Percentiles rank a stretch among this genome's conserved stretches.
Evolutionary conservation across 2,113 vertebrate genomes (phyloP).

Genomic region (Saccopteryx leptura): DNA sequence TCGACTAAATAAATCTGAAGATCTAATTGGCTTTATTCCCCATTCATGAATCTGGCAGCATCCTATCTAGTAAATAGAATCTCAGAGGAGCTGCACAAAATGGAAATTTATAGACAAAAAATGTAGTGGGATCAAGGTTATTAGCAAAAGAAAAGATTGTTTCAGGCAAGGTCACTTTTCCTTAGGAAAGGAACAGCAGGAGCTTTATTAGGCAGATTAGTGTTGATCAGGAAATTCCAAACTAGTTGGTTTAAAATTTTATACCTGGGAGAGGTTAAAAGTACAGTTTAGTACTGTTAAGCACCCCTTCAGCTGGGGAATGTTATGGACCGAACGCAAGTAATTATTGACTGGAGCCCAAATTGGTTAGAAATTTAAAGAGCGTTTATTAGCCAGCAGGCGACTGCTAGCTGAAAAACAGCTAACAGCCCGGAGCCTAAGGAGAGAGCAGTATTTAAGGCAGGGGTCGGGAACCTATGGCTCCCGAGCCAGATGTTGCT

Average conservation of each 20-base stretch:
- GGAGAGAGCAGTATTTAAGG: too few relatives aligned
- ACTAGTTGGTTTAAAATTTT: neutral
- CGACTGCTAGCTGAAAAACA: too few relatives aligned
- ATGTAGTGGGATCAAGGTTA: neutral
- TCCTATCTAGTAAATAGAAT: neutral
- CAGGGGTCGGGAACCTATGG: too few relatives aligned
- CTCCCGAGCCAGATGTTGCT: too few relatives aligned
- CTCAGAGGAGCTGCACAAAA: neutral
- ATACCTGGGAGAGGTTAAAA: neutral
- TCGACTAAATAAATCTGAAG: neutral
- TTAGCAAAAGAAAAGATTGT: neutral
- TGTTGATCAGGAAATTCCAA: neutral
- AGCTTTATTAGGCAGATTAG: neutral
- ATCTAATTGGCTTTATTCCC: neutral
- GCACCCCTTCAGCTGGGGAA: neutral
- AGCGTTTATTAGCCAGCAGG: too few relatives aligned
- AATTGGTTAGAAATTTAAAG: too few relatives aligned
- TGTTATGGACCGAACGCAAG: too few relatives aligned
- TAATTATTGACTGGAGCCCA: too few relatives aligned
- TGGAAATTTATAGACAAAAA: neutral
- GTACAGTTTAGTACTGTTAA: neutral
- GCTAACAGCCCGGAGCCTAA: too few relatives aligned
- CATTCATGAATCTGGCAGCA: neutral
- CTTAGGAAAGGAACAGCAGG: neutral
- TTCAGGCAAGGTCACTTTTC: neutral